A percentile compares a stretch with the other conserved stretches of the same genome.
phyloP scores from a whole-genome alignment of 2,888 invertebrate genomes.

The Meganola albula region DNA sequence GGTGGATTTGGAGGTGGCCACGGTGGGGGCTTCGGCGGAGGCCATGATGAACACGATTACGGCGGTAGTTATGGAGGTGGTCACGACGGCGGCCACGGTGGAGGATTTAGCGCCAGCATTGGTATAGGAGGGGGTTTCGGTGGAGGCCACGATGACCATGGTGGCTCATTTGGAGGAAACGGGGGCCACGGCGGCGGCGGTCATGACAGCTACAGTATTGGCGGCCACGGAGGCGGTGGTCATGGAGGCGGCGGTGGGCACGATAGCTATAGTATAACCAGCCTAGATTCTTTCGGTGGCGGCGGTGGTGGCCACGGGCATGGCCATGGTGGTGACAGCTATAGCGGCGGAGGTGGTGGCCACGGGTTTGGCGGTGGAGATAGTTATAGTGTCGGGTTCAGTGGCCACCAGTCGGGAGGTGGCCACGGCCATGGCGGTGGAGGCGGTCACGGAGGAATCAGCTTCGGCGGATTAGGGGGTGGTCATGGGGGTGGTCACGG shows the following conservation, averaged over 20 bases:
- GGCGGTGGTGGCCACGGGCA: slow-evolving; percentile 27
- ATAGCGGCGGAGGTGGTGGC: slow-evolving; percentile 27
- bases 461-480: slow-evolving; percentile 32
- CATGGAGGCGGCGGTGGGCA: slow-evolving; percentile 20
- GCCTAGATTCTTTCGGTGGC: slow-evolving; percentile 9
- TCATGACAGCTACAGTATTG: slow-evolving; percentile 22
- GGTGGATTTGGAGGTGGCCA: slow-evolving; percentile 24
- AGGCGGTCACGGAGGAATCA: slow-evolving; percentile 41
- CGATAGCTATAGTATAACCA: slow-evolving; percentile 21
- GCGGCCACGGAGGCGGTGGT: slow-evolving; percentile 26
- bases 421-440: slow-evolving; percentile 31
- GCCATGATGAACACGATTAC: slow-evolving; percentile 25
- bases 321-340: slow-evolving; percentile 26
- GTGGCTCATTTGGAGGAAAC: slow-evolving; percentile 24
- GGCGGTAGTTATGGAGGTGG: slow-evolving; percentile 28
- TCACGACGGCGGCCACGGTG: slow-evolving; percentile 31
- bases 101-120: too few species aligned
- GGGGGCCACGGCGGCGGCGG: slow-evolving; percentile 25
- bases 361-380: slow-evolving; percentile 28
- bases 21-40: slow-evolving; percentile 22
- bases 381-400: slow-evolving; percentile 28
- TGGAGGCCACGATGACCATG: slow-evolving; percentile 28
- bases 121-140: slow-evolving; percentile 27
- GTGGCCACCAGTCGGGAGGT: slow-evolving; percentile 29
- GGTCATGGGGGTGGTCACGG: slow-evolving; percentile 39